Evolutionary conservation across 2,888 invertebrate genomes (phyloP), one percentile per base, ranked within the genome.

Genomic region (Hydroisotoma schaefferi): DNA sequence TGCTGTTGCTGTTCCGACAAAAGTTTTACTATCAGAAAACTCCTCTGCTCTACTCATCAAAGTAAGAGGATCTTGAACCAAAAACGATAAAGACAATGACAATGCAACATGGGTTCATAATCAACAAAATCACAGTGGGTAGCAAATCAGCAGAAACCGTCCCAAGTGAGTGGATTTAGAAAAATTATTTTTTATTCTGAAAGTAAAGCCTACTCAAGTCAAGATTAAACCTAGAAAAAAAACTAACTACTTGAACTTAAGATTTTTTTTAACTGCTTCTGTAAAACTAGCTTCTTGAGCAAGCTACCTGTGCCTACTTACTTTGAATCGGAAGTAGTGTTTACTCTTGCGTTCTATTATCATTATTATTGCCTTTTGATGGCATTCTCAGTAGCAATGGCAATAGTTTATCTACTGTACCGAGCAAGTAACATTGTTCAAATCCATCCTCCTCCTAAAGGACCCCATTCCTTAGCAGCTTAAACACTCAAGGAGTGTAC

Each of bases 101-200:
- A 38, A 26, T 43, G 29, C 15, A 52, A n/a, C 33, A 43, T 27
- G 33, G 44, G 23, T 20, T 15, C 37, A 25, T n/a, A 25, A 54
- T 18, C 54, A 40, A 29, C 38, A 55, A 29, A 29, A 55, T 33
- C 44, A 55, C 26, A 28, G 29, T 20, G 46, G 23, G 47, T 47
- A 46, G 29, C 29, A 53, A 46, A 26, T 29, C 38, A 38, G 55
- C 37, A 55, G 46, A 55, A 55, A 37, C 57, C 57, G 61, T 61
- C 57, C 54, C 61, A 61, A 61, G 44, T 61, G 54, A 61, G 57
- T 61, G 61, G 54, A 29, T 61, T 47, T 54, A 40, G 37, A 46
- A 27, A n/a, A 55, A 44, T 22, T 55, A 43, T 55, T 46, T n/a
- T 22, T 49, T 55, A n/a, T n/a, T 54, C 46, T 33, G 10, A 29